Conservation (phyloP, 2,797 vertebrate species). For the Liparis tanakae region DNA sequence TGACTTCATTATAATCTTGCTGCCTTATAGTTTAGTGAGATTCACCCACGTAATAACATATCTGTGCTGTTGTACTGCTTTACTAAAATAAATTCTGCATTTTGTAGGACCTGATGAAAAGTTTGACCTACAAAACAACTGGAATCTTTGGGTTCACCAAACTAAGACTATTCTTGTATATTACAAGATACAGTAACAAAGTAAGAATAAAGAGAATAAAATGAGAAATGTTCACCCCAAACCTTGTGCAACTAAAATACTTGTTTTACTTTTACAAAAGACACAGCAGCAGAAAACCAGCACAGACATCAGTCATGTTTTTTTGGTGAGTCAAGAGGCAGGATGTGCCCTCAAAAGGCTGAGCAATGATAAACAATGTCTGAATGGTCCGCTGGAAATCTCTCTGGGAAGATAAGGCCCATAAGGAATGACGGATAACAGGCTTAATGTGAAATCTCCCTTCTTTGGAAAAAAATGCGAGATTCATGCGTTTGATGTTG, state of each 20-base stretch:
- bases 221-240: constrained; percentile 13
- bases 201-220: background rate
- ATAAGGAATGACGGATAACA: constrained; percentile 41
- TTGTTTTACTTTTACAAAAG: constrained; percentile 43
- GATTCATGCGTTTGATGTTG: constrained; percentile 66
- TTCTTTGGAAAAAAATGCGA: constrained; percentile 43
- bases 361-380: constrained; percentile 71
- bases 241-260: constrained; percentile 10
- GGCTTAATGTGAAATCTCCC: constrained; percentile 58
- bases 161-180: background rate
- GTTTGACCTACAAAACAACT: background rate
- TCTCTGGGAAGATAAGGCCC: constrained; percentile 42
- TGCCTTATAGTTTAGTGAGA: no score
- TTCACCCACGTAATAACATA: no score
- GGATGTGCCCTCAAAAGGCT: constrained; percentile 69
- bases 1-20: no score
- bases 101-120: constrained; percentile 3
- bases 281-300: constrained; percentile 26
- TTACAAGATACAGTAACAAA: background rate
- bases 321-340: constrained; percentile 59
- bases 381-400: constrained; percentile 56
- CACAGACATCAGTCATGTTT: constrained; percentile 48
- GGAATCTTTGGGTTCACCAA: background rate
- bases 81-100: background rate
- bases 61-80: no score